phyloP scores from a whole-genome alignment of 2,113 vertebrate genomes.

The Muntiacus muntjak region DNA sequence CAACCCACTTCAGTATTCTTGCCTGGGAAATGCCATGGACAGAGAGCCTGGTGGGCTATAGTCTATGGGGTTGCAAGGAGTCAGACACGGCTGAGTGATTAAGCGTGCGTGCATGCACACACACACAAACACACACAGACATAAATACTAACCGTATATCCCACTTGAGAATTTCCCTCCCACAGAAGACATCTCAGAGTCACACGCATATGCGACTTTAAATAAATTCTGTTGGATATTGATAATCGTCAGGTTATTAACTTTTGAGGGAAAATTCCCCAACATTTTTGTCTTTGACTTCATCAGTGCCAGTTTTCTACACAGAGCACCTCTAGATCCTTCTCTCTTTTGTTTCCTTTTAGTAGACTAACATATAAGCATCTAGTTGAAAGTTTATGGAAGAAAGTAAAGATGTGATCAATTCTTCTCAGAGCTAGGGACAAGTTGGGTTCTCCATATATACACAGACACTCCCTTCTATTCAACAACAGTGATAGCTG shows the following conservation, averaged over 20 bases:
- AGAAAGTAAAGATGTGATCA: not conserved
- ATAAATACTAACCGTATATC: not conserved
- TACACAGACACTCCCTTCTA: not conserved
- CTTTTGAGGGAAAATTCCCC: not conserved
- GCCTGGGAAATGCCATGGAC: not conserved
- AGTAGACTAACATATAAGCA: not conserved
- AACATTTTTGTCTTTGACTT: not conserved
- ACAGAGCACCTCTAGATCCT: not conserved
- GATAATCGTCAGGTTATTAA: not conserved
- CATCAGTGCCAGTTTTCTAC: not conserved
- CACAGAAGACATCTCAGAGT: not conserved
- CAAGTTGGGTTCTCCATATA: not conserved
- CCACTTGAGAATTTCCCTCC: not conserved
- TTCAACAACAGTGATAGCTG: not conserved
- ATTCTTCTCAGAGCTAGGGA: not conserved
- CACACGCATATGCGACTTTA: not conserved
- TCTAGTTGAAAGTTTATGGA: not conserved
- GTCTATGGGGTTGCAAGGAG: not conserved
- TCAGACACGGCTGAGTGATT: rapidly evolving
- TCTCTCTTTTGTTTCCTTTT: not conserved
- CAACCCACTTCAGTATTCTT: not conserved
- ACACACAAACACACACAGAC: not conserved
- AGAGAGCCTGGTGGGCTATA: not conserved
- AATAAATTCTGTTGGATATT: not conserved
- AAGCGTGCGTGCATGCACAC: rapidly evolving